A percentile compares a stretch with the other conserved stretches of the same genome.
phyloP scores from a whole-genome alignment of 1,140 invertebrate genomes.

The Asobara japonica region DNA sequence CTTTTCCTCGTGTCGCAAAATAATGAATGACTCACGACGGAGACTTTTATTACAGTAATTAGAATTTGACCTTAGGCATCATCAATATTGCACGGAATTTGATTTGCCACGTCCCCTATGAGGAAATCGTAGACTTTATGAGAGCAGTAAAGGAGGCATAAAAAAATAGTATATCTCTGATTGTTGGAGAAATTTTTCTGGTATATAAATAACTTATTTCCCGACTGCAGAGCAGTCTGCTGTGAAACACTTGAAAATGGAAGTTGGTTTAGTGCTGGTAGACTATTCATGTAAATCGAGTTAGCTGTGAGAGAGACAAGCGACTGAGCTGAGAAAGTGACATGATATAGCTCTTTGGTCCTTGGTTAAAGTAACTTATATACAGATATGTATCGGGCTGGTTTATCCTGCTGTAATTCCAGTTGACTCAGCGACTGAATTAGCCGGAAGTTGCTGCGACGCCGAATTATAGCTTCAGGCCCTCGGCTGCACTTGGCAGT shows the following conservation, averaged over 20 bases:
- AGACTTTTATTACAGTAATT: background rate
- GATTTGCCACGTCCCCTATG: background rate
- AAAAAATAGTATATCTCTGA: no score
- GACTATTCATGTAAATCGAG: background rate
- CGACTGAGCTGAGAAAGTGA: background rate
- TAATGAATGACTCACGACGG: background rate
- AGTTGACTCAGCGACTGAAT: slow-evolving; percentile 5
- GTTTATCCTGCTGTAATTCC: slow-evolving; percentile 1
- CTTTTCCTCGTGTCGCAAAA: background rate
- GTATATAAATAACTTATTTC: no score
- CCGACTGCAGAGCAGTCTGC: no score
- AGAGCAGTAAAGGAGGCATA: no score
- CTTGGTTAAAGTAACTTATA: background rate
- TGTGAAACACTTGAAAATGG: background rate
- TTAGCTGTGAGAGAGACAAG: background rate
- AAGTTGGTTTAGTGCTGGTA: background rate
- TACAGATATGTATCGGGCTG: background rate
- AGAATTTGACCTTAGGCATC: background rate
- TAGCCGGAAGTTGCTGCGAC: slow-evolving; percentile 4
- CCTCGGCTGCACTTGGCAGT: background rate
- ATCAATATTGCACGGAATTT: background rate
- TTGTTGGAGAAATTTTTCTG: no score
- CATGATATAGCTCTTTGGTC: slow-evolving; percentile 11
- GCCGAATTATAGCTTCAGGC: background rate
- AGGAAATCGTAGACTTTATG: no score